phyloP scores from a whole-genome alignment of 2,888 invertebrate genomes.

The Monoplex corrugatus region DNA sequence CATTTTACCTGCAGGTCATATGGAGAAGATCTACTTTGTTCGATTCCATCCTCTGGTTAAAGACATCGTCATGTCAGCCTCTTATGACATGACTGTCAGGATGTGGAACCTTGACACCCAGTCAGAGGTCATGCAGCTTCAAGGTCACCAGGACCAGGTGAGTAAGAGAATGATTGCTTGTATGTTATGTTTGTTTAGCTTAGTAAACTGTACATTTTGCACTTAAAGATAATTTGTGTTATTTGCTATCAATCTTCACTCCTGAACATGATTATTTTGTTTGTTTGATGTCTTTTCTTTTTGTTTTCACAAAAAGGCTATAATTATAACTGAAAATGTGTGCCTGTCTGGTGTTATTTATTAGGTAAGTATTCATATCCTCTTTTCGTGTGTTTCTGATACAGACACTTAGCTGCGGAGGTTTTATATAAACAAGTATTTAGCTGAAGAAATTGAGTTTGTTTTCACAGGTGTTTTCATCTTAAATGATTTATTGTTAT shows the following conservation, averaged over 20 bases:
- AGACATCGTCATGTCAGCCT: slow-evolving; percentile 92
- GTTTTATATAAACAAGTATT: too few species aligned
- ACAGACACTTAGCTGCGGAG: too few species aligned
- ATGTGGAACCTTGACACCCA: slow-evolving; percentile 88
- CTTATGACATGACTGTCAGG: slow-evolving; percentile 93
- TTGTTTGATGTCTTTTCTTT: background rate
- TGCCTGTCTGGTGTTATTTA: too few species aligned
- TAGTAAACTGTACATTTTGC: background rate
- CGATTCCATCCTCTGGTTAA: slow-evolving; percentile 92
- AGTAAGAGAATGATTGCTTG: background rate
- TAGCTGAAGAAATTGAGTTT: too few species aligned
- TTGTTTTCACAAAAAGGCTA: too few species aligned
- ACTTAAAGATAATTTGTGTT: background rate
- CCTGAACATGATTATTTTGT: too few species aligned
- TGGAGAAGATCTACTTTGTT: slow-evolving; percentile 94
- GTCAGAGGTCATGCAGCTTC: slow-evolving; percentile 86
- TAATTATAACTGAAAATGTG: background rate
- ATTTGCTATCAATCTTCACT: too few species aligned
- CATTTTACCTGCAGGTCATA: slow-evolving; percentile 85
- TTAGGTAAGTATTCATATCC: too few species aligned
- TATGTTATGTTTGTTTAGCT: background rate
- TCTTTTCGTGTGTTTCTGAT: too few species aligned
- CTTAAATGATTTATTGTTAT: background rate
- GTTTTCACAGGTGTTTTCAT: too few species aligned
- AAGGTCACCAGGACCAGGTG: slow-evolving; percentile 90